Conservation (phyloP, 1,140 invertebrate genomes). For the Akabosia matsudoensis region DNA sequence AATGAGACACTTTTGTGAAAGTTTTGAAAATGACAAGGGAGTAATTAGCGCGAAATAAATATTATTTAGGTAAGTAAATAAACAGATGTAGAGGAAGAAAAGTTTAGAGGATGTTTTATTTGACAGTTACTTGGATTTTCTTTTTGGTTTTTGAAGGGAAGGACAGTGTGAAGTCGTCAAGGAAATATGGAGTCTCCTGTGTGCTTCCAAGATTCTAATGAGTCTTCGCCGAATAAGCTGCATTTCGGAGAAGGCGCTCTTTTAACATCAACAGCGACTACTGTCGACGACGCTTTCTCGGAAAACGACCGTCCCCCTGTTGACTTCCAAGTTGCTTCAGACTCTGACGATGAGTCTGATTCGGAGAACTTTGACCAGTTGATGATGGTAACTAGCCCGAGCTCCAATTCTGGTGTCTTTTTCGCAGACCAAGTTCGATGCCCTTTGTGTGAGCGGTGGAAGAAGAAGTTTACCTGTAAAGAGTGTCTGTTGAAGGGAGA, state of each 20-base stretch:
- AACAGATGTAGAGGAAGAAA: no score
- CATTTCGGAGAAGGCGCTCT: background rate
- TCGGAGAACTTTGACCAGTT: constrained; percentile 22
- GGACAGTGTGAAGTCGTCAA: background rate
- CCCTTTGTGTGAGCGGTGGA: constrained; percentile 34
- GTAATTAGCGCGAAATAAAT: no score
- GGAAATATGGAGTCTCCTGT: background rate
- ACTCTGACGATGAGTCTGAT: constrained; percentile 21
- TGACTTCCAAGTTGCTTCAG: constrained; percentile 39
- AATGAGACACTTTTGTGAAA: no score
- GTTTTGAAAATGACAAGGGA: no score
- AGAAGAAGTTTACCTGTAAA: constrained; percentile 36
- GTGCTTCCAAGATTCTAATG: background rate
- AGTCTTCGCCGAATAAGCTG: background rate
- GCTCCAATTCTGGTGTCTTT: constrained; percentile 16
- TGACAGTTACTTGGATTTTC: no score
- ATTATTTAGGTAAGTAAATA: no score
- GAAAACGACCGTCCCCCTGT: constrained; percentile 29
- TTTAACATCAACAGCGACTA: background rate
- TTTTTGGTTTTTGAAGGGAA: no score
- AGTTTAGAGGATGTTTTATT: no score
- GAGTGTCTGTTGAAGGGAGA: constrained; percentile 35
- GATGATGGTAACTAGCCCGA: background rate
- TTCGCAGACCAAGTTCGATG: constrained; percentile 25
- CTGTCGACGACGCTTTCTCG: constrained; percentile 15